A percentile compares a stretch with the other conserved stretches of the same genome.
phyloP scores from a whole-genome alignment of 2,113 vertebrate genomes.

The Hepsetus odoe region DNA sequence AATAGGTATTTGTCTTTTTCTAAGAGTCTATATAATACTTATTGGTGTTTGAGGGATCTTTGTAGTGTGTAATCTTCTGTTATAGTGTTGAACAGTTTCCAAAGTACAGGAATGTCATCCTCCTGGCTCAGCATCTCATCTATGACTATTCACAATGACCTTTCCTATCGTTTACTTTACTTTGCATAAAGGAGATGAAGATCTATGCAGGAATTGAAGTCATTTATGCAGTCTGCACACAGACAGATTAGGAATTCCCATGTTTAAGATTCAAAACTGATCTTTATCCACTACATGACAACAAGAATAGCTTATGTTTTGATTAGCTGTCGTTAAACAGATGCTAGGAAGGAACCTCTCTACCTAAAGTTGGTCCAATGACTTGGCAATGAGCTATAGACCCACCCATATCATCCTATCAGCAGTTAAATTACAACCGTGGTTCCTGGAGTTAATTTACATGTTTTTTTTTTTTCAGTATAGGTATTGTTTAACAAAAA shows the following conservation, averaged over 20 bases:
- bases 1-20: background rate
- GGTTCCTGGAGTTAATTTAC: slow-evolving; percentile 21
- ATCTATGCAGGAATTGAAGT: background rate
- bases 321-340: background rate
- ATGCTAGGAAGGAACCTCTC: slow-evolving; percentile 2
- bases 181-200: slow-evolving; percentile 24
- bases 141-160: slow-evolving; percentile 19
- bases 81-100: background rate
- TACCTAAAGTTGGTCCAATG: background rate
- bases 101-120: slow-evolving; percentile 14
- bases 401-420: background rate
- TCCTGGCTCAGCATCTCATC: slow-evolving; percentile 1
- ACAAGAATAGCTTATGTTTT: background rate
- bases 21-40: background rate
- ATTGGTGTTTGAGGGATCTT: background rate
- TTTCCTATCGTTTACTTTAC: background rate
- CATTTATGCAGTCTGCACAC: background rate
- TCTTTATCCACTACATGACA: slow-evolving; percentile 3
- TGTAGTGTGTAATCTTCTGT: background rate
- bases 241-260: slow-evolving; percentile 7
- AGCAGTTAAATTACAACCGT: background rate
- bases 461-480: slow-evolving; percentile 7
- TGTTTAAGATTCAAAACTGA: background rate
- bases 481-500: background rate
- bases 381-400: background rate